phyloP scores from a whole-genome alignment of 1,140 invertebrate species.

The Diploscapter pachys region DNA sequence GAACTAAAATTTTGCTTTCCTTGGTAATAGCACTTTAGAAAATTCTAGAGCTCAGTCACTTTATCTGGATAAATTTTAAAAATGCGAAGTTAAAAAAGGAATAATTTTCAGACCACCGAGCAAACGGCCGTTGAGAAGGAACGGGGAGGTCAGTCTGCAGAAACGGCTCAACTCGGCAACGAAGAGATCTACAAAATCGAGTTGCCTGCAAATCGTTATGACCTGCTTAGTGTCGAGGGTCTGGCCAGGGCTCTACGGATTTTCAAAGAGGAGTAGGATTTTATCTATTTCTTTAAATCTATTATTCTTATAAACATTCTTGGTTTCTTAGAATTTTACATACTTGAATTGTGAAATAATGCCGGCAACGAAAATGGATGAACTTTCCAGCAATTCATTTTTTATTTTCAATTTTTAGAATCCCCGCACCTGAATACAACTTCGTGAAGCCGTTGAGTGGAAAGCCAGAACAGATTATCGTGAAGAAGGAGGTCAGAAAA shows the following conservation, averaged over 20 bases:
- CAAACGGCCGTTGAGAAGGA: slow-evolving; percentile 84
- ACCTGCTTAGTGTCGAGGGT: slow-evolving; percentile 91
- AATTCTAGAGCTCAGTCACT: slow-evolving; percentile 47
- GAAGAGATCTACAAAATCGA: slow-evolving; percentile 90
- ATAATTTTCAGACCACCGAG: slow-evolving; percentile 73
- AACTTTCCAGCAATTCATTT: neutral
- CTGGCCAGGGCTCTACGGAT: slow-evolving; percentile 77
- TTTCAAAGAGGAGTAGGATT: slow-evolving; percentile 69
- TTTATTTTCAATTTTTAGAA: neutral
- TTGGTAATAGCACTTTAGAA: no score
- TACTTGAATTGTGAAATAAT: neutral
- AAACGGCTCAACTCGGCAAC: slow-evolving; percentile 65
- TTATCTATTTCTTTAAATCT: neutral
- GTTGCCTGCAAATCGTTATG: slow-evolving; percentile 95
- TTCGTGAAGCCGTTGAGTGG: neutral
- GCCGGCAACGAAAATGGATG: no score
- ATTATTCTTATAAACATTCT: neutral
- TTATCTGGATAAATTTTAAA: slow-evolving; percentile 7
- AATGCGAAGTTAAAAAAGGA: slow-evolving; percentile 44
- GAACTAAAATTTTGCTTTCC: slow-evolving; percentile 17
- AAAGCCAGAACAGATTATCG: slow-evolving; percentile 35
- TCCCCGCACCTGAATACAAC: slow-evolving; percentile 17
- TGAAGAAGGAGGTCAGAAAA: slow-evolving; percentile 42
- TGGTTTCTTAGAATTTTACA: neutral
- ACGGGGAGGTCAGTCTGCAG: slow-evolving; percentile 66